A percentile compares a stretch with the other conserved stretches of the same genome.
Evolutionary conservation across 2,113 vertebrate species (phyloP).

Genomic region (Syngnathus typhle): DNA sequence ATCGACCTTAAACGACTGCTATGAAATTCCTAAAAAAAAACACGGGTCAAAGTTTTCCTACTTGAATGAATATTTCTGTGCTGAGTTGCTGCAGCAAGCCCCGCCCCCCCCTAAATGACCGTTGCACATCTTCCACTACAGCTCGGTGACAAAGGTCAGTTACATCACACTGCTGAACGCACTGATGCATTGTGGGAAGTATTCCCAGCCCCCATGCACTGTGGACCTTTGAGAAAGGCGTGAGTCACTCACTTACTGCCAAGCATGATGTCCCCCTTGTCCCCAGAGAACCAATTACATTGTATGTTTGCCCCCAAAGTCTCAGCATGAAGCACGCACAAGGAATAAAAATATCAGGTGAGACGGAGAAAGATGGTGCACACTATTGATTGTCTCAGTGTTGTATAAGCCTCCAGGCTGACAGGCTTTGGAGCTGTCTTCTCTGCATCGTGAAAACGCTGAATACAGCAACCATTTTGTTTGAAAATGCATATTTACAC

Average conservation of each 20-base stretch:
- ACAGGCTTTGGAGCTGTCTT: background rate
- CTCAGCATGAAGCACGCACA: constrained; percentile 40
- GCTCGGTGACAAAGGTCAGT: constrained; percentile 19
- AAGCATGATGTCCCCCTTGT: constrained; percentile 25
- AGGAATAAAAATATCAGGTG: constrained; percentile 32
- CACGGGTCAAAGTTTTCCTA: background rate
- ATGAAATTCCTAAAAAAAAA: background rate
- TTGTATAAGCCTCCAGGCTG: constrained; percentile 17
- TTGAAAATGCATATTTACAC: background rate
- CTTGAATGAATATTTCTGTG: background rate
- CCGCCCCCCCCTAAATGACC: constrained; percentile 8
- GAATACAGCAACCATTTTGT: background rate
- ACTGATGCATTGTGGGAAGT: constrained; percentile 49
- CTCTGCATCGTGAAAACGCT: constrained; percentile 15
- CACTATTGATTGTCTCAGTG: constrained; percentile 16
- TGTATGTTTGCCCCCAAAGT: constrained; percentile 54
- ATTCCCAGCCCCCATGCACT: constrained; percentile 27
- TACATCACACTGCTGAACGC: constrained; percentile 36
- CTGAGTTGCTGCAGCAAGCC: background rate
- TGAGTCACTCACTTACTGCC: constrained; percentile 34
- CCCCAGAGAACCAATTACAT: constrained; percentile 64
- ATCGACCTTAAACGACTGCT: background rate
- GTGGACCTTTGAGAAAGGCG: constrained; percentile 35
- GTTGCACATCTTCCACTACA: constrained; percentile 15
- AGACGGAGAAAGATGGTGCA: constrained; percentile 8